Evolutionary conservation across 1,140 invertebrate species (phyloP).

Genomic region (Papilio dardanus): DNA sequence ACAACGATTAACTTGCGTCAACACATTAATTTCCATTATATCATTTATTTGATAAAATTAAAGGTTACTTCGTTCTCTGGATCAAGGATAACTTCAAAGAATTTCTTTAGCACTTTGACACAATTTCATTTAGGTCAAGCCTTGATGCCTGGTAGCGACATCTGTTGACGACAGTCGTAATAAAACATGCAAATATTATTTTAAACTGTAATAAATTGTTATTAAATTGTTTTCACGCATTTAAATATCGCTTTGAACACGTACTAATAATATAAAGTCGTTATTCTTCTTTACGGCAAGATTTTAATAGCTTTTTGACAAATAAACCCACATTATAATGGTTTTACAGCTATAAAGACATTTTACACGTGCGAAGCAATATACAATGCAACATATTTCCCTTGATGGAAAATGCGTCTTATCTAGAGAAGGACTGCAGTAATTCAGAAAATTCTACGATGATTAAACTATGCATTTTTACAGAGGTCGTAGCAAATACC

Average conservation of each 20-base stretch:
- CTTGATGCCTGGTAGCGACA: not conserved
- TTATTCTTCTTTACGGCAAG: not conserved
- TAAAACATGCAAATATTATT: slow-evolving; percentile 16
- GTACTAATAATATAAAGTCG: not conserved
- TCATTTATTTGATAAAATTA: slow-evolving; percentile 7
- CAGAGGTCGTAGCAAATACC: not conserved
- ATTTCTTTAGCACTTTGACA: slow-evolving; percentile 12
- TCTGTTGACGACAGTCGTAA: slow-evolving; percentile 6
- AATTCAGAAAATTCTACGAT: not conserved
- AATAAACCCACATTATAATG: not conserved
- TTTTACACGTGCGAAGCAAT: too few species aligned
- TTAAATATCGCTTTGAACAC: not conserved
- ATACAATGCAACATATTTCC: not conserved
- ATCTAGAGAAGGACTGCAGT: not conserved
- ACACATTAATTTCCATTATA: not conserved
- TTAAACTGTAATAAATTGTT: slow-evolving; percentile 13
- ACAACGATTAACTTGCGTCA: not conserved
- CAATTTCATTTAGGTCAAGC: slow-evolving; percentile 21
- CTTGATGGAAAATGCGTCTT: not conserved
- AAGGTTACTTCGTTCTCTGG: not conserved
- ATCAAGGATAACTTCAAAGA: slow-evolving; percentile 23
- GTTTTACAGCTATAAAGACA: not conserved
- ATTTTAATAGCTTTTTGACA: not conserved
- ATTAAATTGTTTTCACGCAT: slow-evolving; percentile 1
- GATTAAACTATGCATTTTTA: not conserved